These are phyloP conservation scores for Parotocinclus haroldoi DNA, from an alignment of 2,797 vertebrate genomes.

Conservation along the genomic window DNA sequence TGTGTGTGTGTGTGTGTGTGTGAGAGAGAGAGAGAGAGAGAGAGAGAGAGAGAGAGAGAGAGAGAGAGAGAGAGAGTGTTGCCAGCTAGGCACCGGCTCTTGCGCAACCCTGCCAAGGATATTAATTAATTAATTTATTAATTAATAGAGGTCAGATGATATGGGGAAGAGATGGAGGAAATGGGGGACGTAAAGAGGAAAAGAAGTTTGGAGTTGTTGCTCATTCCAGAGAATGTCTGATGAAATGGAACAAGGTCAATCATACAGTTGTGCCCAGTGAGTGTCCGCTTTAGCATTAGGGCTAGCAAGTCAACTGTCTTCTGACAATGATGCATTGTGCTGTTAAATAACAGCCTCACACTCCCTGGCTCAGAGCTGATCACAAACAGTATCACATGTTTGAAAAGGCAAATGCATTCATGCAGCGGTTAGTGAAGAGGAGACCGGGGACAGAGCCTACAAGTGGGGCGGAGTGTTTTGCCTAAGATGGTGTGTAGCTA, in stretches of 20 bases:
- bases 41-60: constrained; percentile 5
- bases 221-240: constrained; percentile 66
- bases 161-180: background rate
- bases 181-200: background rate
- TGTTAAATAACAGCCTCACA: constrained; percentile 78
- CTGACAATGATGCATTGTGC: constrained; percentile 79
- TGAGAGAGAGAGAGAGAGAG: constrained; percentile 18
- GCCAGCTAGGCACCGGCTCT: too few relatives aligned
- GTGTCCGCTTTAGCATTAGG: constrained; percentile 24
- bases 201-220: constrained; percentile 57
- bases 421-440: constrained; percentile 31
- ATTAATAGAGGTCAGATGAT: background rate
- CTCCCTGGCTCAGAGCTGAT: constrained; percentile 71
- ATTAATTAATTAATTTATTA: too few relatives aligned
- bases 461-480: constrained; percentile 46
- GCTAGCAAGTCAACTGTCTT: constrained; percentile 42
- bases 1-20: too few relatives aligned
- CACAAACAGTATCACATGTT: constrained; percentile 59
- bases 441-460: constrained; percentile 26
- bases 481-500: constrained; percentile 44
- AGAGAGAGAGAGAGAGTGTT: background rate
- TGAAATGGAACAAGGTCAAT: constrained; percentile 76
- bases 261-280: constrained; percentile 67
- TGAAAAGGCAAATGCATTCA: constrained; percentile 76
- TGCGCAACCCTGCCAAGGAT: too few relatives aligned